These are phyloP conservation scores for Dicyrtoma fusca DNA, from an alignment of 2,888 invertebrate genomes.

Conservation along the genomic window DNA sequence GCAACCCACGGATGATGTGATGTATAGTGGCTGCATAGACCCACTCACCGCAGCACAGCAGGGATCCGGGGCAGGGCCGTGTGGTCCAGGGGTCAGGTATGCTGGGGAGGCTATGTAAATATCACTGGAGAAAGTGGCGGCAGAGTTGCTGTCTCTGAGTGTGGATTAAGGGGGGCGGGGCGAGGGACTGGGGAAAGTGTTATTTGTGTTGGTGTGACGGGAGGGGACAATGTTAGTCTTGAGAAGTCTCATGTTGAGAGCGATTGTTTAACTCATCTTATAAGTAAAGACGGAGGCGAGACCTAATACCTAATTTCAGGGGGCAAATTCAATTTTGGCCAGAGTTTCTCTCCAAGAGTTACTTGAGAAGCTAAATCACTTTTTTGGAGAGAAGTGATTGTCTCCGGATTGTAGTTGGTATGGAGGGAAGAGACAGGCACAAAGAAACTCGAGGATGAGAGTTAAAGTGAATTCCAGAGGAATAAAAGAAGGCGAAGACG, in stretches of 20 bases:
- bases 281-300: conserved; percentile 7
- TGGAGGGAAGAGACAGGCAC: neutral
- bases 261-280: conserved; percentile 25
- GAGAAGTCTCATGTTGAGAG: conserved; percentile 21
- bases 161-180: conserved; percentile 3
- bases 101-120: neutral
- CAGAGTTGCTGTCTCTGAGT: conserved; percentile 7
- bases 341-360: conserved; percentile 1
- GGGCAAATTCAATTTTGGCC: conserved; percentile 27
- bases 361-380: conserved; percentile 21
- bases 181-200: neutral
- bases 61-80: neutral
- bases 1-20: neutral
- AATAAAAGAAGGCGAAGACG: conserved; percentile 12
- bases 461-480: conserved; percentile 26
- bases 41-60: neutral
- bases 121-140: neutral
- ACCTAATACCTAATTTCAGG: conserved; percentile 32
- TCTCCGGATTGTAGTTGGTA: conserved; percentile 17
- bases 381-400: conserved; percentile 26
- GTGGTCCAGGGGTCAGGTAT: neutral
- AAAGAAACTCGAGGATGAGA: conserved; percentile 6
- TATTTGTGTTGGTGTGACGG: conserved; percentile 14
- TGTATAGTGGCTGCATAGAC: neutral
- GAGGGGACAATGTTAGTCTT: conserved; percentile 14